These are phyloP conservation scores for Arrhopalites spinosus DNA, from an alignment of 2,888 invertebrate genomes.

Conservation along the genomic window DNA sequence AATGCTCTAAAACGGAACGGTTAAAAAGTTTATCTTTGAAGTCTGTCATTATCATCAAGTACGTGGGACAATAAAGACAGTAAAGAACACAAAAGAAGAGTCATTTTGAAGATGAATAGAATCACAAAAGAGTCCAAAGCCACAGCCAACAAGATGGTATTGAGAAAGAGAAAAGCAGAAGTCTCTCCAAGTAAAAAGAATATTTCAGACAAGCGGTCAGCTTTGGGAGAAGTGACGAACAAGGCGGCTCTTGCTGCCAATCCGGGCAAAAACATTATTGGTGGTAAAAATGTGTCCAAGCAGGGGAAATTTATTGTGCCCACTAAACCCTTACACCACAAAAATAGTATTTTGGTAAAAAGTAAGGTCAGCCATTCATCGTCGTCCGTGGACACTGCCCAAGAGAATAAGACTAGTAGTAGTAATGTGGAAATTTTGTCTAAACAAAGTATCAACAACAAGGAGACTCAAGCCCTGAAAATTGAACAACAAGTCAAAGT, in stretches of 20 bases:
- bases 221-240: slow-evolving; percentile 74
- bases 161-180: slow-evolving; percentile 79
- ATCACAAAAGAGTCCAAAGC: neutral
- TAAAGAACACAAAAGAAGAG: too few relatives aligned
- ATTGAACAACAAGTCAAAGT: slow-evolving; percentile 1
- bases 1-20: too few relatives aligned
- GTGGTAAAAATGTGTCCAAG: neutral
- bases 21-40: too few relatives aligned
- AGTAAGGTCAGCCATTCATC: neutral
- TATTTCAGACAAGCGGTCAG: slow-evolving; percentile 73
- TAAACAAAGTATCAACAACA: slow-evolving; percentile 45
- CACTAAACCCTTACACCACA: neutral
- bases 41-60: too few relatives aligned
- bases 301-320: too few relatives aligned
- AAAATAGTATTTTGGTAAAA: neutral
- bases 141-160: slow-evolving; percentile 19
- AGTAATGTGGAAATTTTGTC: slow-evolving; percentile 56
- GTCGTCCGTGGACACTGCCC: neutral
- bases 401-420: slow-evolving; percentile 55
- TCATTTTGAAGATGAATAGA: neutral
- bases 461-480: neutral
- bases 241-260: slow-evolving; percentile 6
- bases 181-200: slow-evolving; percentile 76
- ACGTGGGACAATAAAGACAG: too few relatives aligned
- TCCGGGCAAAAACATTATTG: neutral